Evolutionary conservation across 1,140 invertebrate genomes (phyloP), one percentile per base, ranked within the genome.

Genomic region (Papilio glaucus): DNA sequence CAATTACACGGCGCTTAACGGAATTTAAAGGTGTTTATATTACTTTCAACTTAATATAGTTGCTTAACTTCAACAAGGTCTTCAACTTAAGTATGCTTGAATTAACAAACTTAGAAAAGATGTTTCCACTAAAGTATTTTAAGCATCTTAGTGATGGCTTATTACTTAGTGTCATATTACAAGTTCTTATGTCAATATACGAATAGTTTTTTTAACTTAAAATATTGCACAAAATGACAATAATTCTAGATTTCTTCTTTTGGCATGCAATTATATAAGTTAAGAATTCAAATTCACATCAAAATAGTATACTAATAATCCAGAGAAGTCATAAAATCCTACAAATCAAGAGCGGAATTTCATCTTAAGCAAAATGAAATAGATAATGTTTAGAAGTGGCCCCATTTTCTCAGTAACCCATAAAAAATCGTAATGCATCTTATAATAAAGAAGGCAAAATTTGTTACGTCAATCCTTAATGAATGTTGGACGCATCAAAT

Each of bases 61-160:
- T 24, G 9, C 18, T 33, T 21, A 53, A 53, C 21, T 53, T 53
- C 12, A 21, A 53, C 9, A 24, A 53, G 18, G 49, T n/a, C 49
- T 53, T 53, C 49, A 53, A 53, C 18, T 53, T 24, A 53, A 53
- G 49, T 53, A 53, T 53, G 49, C 49, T 53, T 53, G 49, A 53
- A 53, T 53, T 53, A 53, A 53, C 18, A 24, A 53, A 53, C 18
- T 53, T 53, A 8, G 49, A 24, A 53, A 53, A 53, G 42, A 49
- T 49, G 18, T 53, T 53, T 21, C 21, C 18, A 33, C 10, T 24
- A 24, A 24, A 53, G 10, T 45, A 53, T 9, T 4, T 53, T 53
- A 26, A 53, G 21, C 9, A 24, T 3, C 8, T 53, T 53, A 53
- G 21, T 53, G 8, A 24, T 12, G 24, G n/a, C 49, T 21, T 24